Percentiles rank a stretch among this genome's conserved stretches.
phyloP scores from a whole-genome alignment of 1,140 invertebrate genomes.

The Holotrichia oblita region DNA sequence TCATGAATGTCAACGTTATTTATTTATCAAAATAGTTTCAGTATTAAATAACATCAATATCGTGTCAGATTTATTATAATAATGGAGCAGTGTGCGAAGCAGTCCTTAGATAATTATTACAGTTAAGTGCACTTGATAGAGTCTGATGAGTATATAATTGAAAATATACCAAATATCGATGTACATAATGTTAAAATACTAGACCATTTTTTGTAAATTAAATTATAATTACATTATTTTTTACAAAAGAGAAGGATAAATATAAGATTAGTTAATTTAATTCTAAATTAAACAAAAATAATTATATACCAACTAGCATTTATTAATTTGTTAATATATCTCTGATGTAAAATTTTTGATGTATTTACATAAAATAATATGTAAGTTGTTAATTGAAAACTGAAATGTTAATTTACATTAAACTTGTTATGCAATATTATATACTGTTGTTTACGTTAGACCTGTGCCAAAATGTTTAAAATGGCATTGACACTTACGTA shows the following conservation, averaged over 20 bases:
- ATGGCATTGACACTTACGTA: conserved; percentile 34
- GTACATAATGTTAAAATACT: conserved; percentile 48
- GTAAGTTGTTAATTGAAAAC: conserved; percentile 28
- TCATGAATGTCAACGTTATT: not conserved
- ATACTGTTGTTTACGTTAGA: conserved; percentile 38
- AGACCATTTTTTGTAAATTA: conserved; percentile 51
- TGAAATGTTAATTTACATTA: conserved; percentile 11
- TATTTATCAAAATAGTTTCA: conserved; percentile 6
- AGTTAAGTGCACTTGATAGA: conserved; percentile 56
- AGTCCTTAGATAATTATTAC: conserved; percentile 43
- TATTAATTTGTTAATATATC: conserved; percentile 34
- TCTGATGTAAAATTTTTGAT: conserved; percentile 29
- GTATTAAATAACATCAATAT: conserved; percentile 29
- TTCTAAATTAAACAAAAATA: conserved; percentile 19
- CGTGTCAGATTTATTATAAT: not conserved
- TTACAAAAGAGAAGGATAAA: conserved; percentile 37
- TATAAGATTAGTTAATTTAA: conserved; percentile 42
- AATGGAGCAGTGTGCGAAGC: conserved; percentile 30
- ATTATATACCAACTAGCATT: conserved; percentile 27
- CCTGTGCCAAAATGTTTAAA: conserved; percentile 28
- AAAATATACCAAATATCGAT: conserved; percentile 54
- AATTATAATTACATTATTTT: conserved; percentile 43
- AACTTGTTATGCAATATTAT: conserved; percentile 35
- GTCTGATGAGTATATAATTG: conserved; percentile 46
- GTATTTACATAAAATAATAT: conserved; percentile 35